phyloP scores from a whole-genome alignment of 2,797 vertebrate genomes.

The Diceros bicornis region DNA sequence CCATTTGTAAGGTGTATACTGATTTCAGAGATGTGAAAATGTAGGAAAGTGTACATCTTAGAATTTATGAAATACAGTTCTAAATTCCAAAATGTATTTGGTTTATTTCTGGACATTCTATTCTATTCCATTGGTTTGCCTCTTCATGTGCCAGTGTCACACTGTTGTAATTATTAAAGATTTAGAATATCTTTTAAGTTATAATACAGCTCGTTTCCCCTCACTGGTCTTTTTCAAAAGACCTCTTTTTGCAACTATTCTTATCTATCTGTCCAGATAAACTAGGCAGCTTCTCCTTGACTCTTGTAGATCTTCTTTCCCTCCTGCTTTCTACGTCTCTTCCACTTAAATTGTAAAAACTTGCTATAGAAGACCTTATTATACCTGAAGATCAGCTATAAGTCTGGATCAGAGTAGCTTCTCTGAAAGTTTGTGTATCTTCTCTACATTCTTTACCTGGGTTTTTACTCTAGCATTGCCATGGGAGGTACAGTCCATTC shows the following conservation, averaged over 20 bases:
- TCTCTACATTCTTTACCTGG: not conserved
- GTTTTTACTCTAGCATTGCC: not conserved
- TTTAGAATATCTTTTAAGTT: not conserved
- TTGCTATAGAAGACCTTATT: not conserved
- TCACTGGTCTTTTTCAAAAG: not conserved
- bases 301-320: not conserved
- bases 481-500: not conserved
- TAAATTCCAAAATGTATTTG: not conserved
- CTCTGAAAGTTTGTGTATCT: not conserved
- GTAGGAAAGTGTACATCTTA: constrained; percentile 5
- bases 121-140: not conserved
- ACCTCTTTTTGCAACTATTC: not conserved
- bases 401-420: not conserved
- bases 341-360: not conserved
- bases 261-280: not conserved
- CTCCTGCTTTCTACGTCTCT: not conserved
- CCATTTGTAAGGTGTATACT: not conserved
- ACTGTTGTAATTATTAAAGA: constrained; percentile 2
- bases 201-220: not conserved
- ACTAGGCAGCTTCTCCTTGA: not conserved
- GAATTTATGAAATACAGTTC: not conserved
- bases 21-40: not conserved
- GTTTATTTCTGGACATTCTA: constrained; percentile 20
- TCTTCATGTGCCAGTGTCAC: not conserved
- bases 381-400: not conserved